These are phyloP conservation scores for Zaprionus obscuricornis DNA, from an alignment of 2,888 invertebrate genomes.

Conservation along the genomic window DNA sequence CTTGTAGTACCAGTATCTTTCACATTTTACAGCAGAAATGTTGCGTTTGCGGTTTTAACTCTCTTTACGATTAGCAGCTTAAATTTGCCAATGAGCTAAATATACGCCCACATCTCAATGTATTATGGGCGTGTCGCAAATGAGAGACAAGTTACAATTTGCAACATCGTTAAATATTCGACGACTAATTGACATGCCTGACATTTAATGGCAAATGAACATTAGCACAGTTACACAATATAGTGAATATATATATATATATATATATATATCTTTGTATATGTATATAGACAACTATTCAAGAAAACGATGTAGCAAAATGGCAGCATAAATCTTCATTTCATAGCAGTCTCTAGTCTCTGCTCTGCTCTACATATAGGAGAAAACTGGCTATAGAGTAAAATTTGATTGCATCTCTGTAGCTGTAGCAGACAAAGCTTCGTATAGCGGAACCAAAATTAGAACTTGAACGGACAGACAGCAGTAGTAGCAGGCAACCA, in stretches of 20 bases:
- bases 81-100: constrained; percentile 20
- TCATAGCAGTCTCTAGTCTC: not conserved
- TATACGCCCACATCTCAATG: constrained; percentile 1
- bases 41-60: constrained; percentile 29
- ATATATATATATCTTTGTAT: no score
- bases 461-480: no score
- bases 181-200: constrained; percentile 52
- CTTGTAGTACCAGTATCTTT: no score
- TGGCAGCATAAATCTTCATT: constrained; percentile 7
- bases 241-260: no score
- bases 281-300: no score
- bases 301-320: no score
- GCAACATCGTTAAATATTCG: constrained; percentile 18
- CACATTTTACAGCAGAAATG: no score
- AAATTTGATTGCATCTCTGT: constrained; percentile 44
- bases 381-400: constrained; percentile 24
- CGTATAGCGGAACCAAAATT: not conserved
- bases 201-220: not conserved
- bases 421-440: constrained; percentile 10
- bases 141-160: constrained; percentile 32
- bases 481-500: no score
- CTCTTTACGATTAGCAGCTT: constrained; percentile 4
- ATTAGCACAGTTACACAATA: not conserved
- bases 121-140: constrained; percentile 18
- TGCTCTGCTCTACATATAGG: constrained; percentile 15